phyloP scores from a whole-genome alignment of 2,888 invertebrate species.

The Melanostoma scalare region DNA sequence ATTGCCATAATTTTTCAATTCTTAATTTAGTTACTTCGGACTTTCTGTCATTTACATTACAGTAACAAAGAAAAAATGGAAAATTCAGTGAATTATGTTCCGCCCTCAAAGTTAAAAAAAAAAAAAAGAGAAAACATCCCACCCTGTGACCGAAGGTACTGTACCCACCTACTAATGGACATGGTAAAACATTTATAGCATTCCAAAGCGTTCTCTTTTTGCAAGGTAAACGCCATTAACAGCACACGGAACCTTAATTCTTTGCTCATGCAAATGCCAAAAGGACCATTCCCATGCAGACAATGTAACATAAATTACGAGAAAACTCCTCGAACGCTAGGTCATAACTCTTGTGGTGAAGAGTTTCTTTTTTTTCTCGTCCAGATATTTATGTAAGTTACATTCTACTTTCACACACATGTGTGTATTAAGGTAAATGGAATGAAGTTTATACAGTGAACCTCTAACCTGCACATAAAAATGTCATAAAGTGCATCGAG shows the following conservation, averaged over 20 bases:
- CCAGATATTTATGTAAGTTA: conserved; percentile 13
- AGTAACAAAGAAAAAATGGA: too few relatives aligned
- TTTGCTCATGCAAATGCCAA: conserved; percentile 37
- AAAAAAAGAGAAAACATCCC: conserved; percentile 3
- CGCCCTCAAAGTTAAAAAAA: too few relatives aligned
- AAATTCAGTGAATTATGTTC: too few relatives aligned
- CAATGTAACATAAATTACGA: conserved; percentile 29
- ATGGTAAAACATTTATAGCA: conserved; percentile 39
- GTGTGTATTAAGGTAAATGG: conserved; percentile 3
- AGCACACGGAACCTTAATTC: conserved; percentile 38
- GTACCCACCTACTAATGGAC: conserved; percentile 26
- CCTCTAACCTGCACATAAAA: conserved; percentile 8
- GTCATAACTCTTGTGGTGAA: conserved; percentile 37
- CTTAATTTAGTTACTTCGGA: too few relatives aligned
- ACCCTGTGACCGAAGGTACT: conserved; percentile 9
- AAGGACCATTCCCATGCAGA: conserved; percentile 33
- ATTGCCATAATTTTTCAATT: too few relatives aligned
- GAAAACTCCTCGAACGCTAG: conserved; percentile 30
- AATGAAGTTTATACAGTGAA: neutral
- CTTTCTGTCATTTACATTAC: too few relatives aligned
- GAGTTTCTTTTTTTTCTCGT: conserved; percentile 7
- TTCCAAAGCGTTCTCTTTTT: conserved; percentile 8
- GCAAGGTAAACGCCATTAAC: conserved; percentile 33
- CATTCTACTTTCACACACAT: neutral
- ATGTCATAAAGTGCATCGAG: conserved; percentile 13